Evolutionary conservation across 2,113 vertebrate species (phyloP).

Genomic region (Canis aureus): DNA sequence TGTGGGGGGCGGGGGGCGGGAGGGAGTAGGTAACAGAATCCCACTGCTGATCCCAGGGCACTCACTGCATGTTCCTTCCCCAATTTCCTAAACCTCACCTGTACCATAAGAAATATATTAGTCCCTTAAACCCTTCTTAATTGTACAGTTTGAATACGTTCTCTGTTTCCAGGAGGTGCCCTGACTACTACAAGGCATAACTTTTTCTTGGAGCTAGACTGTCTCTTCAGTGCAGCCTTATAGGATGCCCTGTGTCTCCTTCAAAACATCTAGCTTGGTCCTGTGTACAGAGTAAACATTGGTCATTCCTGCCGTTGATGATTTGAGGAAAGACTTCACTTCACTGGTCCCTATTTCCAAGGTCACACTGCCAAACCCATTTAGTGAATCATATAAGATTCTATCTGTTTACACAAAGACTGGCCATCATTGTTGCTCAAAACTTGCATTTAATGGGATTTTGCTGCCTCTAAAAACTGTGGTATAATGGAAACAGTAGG

Average conservation of each 20-base stretch:
- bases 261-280: background rate
- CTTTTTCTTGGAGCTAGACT: background rate
- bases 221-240: background rate
- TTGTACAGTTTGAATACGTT: background rate
- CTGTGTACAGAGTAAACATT: background rate
- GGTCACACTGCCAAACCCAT: background rate
- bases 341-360: background rate
- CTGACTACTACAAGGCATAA: background rate
- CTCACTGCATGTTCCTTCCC: background rate
- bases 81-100: background rate
- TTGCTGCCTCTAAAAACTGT: background rate
- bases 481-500: background rate
- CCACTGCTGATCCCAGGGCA: background rate
- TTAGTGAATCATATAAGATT: background rate
- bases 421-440: background rate
- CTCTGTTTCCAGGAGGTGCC: background rate
- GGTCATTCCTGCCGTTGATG: background rate
- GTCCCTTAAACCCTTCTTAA: background rate
- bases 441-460: background rate
- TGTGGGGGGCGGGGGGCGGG: too few relatives aligned
- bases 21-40: background rate
- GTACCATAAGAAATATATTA: background rate
- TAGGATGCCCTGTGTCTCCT: background rate
- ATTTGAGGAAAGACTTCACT: background rate
- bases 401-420: background rate